Conservation (phyloP, 2,113 vertebrate species). For the Scophthalmus maximus region DNA sequence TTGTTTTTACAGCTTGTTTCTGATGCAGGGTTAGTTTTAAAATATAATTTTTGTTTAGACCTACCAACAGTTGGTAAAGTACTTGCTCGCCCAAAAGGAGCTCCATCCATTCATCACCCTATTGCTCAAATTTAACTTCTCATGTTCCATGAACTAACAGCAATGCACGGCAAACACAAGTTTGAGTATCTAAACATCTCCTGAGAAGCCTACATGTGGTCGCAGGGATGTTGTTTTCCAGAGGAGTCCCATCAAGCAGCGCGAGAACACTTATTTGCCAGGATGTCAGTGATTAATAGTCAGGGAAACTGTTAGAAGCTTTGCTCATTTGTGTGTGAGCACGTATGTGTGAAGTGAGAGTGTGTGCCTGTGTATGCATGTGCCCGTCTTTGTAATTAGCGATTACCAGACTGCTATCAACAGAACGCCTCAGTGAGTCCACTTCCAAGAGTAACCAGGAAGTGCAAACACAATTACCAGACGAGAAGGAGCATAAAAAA, state of each 20-base stretch:
- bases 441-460: conserved; percentile 72
- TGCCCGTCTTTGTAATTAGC: conserved; percentile 66
- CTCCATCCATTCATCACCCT: too few relatives aligned
- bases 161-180: neutral
- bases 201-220: conserved; percentile 20
- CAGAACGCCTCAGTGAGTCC: conserved; percentile 68
- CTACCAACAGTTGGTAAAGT: too few relatives aligned
- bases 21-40: neutral
- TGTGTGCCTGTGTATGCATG: conserved; percentile 10
- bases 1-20: neutral
- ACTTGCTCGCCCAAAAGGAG: too few relatives aligned
- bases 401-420: conserved; percentile 71
- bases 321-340: conserved; percentile 57
- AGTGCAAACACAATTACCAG: conserved; percentile 75
- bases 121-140: too few relatives aligned
- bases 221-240: conserved; percentile 22
- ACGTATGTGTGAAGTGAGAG: neutral
- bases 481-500: conserved; percentile 64
- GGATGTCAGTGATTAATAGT: conserved; percentile 51
- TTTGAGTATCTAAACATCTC: neutral
- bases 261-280: conserved; percentile 35
- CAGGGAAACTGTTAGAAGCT: conserved; percentile 35
- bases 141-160: neutral
- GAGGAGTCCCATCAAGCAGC: conserved; percentile 32
- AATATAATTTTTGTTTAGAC: neutral